Percentiles rank a stretch among this genome's conserved stretches.
phyloP scores from a whole-genome alignment of 2,888 invertebrate genomes.

The Pedicia rivosa region DNA sequence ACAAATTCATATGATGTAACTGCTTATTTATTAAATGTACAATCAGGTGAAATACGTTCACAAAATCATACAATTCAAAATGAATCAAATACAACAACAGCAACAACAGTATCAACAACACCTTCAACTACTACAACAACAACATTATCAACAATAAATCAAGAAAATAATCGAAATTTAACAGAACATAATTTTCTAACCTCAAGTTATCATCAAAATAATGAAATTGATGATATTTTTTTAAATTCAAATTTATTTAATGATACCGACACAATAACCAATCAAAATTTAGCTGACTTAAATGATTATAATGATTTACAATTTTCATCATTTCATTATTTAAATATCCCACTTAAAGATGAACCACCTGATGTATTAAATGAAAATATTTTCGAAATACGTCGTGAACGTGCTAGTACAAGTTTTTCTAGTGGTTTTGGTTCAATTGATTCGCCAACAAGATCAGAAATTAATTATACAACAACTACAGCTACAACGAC shows the following conservation, averaged over 20 bases:
- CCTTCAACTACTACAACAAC: conserved; percentile 3
- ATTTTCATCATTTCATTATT: conserved; percentile 20
- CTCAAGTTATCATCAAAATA: conserved; percentile 17
- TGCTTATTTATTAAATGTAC: conserved; percentile 45
- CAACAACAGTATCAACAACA: conserved; percentile 13
- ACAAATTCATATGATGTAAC: conserved; percentile 34
- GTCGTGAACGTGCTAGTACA: conserved; percentile 33
- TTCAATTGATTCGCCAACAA: conserved; percentile 1
- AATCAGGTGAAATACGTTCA: conserved; percentile 17
- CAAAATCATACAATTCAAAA: conserved; percentile 16
- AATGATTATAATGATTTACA: conserved; percentile 35
- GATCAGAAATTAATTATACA: background rate
- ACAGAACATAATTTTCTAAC: conserved; percentile 12
- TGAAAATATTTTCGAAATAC: background rate
- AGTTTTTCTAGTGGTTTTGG: conserved; percentile 22
- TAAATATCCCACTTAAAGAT: conserved; percentile 26
- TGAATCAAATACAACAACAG: conserved; percentile 3
- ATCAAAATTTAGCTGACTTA: conserved; percentile 41
- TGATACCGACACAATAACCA: conserved; percentile 33
- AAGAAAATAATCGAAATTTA: background rate
- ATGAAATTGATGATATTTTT: conserved; percentile 13
- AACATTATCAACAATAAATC: background rate
- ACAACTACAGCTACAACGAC: background rate
- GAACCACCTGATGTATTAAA: conserved; percentile 23
- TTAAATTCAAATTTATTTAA: conserved; percentile 25